Evolutionary conservation across 2,888 invertebrate genomes (phyloP), one percentile per base, ranked within the genome.

Genomic region (Drosophila gaucha): DNA sequence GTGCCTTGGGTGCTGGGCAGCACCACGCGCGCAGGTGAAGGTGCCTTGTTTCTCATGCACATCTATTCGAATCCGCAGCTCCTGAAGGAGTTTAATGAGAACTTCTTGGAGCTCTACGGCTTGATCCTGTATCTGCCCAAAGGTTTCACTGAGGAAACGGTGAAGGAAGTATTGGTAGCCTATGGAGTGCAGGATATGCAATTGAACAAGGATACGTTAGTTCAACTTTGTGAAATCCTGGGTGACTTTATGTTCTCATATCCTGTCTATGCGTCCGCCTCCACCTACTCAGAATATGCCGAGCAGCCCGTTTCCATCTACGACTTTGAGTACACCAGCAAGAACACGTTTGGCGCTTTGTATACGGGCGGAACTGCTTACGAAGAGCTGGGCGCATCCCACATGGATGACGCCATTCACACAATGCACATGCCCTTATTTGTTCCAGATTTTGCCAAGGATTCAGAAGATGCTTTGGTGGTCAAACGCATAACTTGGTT

Each of bases 371-470:
- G 62, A 4, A 30, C 41, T 0, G 68, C 49, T 16, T 33, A 56
- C 0, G 78, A 67, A 2, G 63, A 86, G 9, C 76, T 86, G 43
- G 88, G 89, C 8, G 90, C 91, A 1, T 89, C 90, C 2, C 93
- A 93, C 74, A 91, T 92, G 70, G 93, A 93, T 76, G 93, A 93
- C 74, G 82, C 92, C 8, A 67, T 93, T n/a, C 93, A 93, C 65
- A 84, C 93, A 6, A 92, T 93, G 63, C 88, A 89, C 36, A 88
- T 92, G 20, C 90, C 92, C 0, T 8, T 91, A 1, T 90, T 93
- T 50, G 76, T 87, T 86, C 63, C 80, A 2, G 85, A 89, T 18
- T 89, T 92, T 43, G 68, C 77, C 4, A 69, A 71, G 20, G 74
- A 78, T 8, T 88, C 90, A 0, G 74, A 66, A 1, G 92, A 93